These are phyloP conservation scores for Drosophila meridiana DNA, from an alignment of 2,888 invertebrate species.

Conservation along the genomic window DNA sequence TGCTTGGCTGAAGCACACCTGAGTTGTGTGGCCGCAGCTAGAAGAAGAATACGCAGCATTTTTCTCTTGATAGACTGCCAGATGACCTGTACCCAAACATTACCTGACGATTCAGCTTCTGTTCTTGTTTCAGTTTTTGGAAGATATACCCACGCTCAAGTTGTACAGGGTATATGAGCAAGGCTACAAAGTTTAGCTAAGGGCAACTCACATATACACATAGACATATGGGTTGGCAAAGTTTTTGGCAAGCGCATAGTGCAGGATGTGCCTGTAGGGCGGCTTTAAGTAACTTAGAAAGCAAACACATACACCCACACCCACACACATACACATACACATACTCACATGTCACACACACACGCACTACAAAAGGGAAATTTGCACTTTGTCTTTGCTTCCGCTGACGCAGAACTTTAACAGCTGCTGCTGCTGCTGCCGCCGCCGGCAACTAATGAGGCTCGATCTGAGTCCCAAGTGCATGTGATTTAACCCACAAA, in stretches of 20 bases:
- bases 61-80: background rate
- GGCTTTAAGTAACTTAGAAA: slow-evolving; percentile 57
- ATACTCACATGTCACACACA: slow-evolving; percentile 11
- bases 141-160: background rate
- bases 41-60: background rate
- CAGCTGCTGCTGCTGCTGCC: slow-evolving; percentile 30
- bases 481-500: slow-evolving; percentile 28
- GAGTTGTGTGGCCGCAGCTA: slow-evolving; percentile 12
- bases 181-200: slow-evolving; percentile 26
- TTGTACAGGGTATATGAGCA: slow-evolving; percentile 1
- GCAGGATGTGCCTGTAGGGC: slow-evolving; percentile 38
- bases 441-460: slow-evolving; percentile 52
- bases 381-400: slow-evolving; percentile 73
- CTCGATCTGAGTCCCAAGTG: slow-evolving; percentile 27
- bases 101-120: too few species aligned
- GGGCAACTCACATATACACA: slow-evolving; percentile 6
- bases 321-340: slow-evolving; percentile 4
- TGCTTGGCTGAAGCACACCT: slow-evolving; percentile 41
- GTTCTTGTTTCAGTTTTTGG: too few species aligned
- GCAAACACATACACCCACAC: slow-evolving; percentile 19
- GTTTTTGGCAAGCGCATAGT: slow-evolving; percentile 39
- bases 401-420: slow-evolving; percentile 56
- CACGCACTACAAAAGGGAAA: slow-evolving; percentile 55
- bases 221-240: slow-evolving; percentile 24
- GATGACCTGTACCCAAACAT: background rate